Conservation (phyloP, 1,140 invertebrate species). For the Sitobion miscanthi region DNA sequence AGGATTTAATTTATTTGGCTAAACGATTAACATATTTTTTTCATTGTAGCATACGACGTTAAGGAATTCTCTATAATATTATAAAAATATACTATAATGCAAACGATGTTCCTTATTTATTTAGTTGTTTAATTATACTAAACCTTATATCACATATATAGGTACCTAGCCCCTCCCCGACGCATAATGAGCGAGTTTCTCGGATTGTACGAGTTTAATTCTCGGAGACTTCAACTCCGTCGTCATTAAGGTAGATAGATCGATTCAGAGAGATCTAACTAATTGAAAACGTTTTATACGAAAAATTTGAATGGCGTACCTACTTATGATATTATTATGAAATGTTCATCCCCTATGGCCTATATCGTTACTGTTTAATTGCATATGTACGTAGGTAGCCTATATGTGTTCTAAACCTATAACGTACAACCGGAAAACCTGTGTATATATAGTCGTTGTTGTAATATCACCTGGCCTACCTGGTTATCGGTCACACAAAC, state of each 20-base stretch:
- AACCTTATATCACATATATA: too few relatives aligned
- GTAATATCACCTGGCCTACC: not conserved
- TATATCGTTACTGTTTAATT: not conserved
- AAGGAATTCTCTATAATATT: not conserved
- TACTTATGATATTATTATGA: not conserved
- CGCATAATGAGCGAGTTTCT: not conserved
- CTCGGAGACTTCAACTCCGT: not conserved
- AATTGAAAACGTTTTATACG: not conserved
- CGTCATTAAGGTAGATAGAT: too few relatives aligned
- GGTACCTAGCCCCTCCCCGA: too few relatives aligned
- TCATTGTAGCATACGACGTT: not conserved
- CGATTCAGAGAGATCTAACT: not conserved
- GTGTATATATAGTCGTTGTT: not conserved
- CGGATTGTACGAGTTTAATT: not conserved
- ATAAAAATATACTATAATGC: not conserved
- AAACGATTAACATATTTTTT: not conserved
- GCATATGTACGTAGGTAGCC: not conserved
- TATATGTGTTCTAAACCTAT: not conserved
- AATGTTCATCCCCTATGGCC: not conserved
- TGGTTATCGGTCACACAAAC: conserved; percentile 7
- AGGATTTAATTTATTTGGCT: not conserved
- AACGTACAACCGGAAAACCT: not conserved
- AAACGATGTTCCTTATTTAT: not conserved
- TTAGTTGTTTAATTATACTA: not conserved
- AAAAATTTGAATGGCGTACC: not conserved